Evolutionary conservation across 2,113 vertebrate species (phyloP).

Genomic region (Oryzias curvinotus): DNA sequence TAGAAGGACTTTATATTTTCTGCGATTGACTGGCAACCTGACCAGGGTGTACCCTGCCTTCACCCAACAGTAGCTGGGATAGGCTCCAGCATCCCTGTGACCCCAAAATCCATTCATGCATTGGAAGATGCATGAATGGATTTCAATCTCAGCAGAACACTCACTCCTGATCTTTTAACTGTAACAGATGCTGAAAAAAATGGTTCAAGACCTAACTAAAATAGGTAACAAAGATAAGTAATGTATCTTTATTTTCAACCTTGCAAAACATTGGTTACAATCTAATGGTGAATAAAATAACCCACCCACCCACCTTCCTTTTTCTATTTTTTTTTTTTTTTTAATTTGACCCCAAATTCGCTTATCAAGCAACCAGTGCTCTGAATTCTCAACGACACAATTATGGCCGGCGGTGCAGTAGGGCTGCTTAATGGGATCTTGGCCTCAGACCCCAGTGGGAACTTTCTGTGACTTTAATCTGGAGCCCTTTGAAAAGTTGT

Average conservation of each 20-base stretch:
- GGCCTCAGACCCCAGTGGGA: constrained; percentile 79
- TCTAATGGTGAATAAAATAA: constrained; percentile 67
- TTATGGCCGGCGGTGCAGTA: constrained; percentile 77
- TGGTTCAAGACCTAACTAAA: too few relatives aligned
- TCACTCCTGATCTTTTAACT: neutral
- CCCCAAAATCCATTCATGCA: too few relatives aligned
- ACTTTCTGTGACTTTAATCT: constrained; percentile 82
- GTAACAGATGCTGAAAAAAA: too few relatives aligned
- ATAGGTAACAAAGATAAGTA: too few relatives aligned
- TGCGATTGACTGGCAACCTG: too few relatives aligned
- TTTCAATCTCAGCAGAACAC: neutral
- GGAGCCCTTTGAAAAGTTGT: constrained; percentile 80
- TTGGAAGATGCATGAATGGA: too few relatives aligned
- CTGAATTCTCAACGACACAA: constrained; percentile 81
- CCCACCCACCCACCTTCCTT: constrained; percentile 16
- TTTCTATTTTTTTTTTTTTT: constrained; percentile 45
- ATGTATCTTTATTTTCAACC: too few relatives aligned
- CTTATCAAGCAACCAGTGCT: constrained; percentile 78
- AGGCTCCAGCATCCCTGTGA: too few relatives aligned
- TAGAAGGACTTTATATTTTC: neutral
- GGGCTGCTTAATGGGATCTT: constrained; percentile 79
- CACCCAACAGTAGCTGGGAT: too few relatives aligned
- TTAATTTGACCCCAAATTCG: constrained; percentile 75
- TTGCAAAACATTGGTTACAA: too few relatives aligned
- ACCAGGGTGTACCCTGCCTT: too few relatives aligned